These are phyloP conservation scores for Acleris laterana DNA, from an alignment of 2,888 invertebrate genomes.

Conservation along the genomic window DNA sequence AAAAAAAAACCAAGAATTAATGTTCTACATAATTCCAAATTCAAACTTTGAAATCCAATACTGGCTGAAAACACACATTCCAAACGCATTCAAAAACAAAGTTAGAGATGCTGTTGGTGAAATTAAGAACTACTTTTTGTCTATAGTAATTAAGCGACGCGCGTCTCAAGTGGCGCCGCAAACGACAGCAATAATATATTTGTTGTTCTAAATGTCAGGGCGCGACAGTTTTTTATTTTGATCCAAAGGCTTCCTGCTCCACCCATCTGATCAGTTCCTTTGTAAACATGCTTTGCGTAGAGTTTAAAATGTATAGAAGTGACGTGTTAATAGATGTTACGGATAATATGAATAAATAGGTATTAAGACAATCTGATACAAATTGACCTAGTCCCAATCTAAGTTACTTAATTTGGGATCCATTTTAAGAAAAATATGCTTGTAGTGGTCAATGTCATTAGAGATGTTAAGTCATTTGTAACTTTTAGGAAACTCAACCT, in stretches of 20 bases:
- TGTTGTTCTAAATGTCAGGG: conserved; percentile 57
- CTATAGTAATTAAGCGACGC: neutral
- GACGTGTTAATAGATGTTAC: conserved; percentile 22
- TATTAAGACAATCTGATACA: too few relatives aligned
- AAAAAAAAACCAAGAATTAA: neutral
- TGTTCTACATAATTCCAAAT: neutral
- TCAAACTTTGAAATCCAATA: conserved; percentile 11
- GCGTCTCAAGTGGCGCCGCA: conserved; percentile 16
- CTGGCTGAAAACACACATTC: conserved; percentile 18
- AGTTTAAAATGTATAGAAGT: conserved; percentile 43
- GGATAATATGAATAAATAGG: too few relatives aligned
- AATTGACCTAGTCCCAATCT: too few relatives aligned
- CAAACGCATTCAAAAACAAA: conserved; percentile 5
- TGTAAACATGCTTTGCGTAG: conserved; percentile 44
- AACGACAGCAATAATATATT: conserved; percentile 16
- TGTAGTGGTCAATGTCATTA: too few relatives aligned
- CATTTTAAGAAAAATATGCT: too few relatives aligned
- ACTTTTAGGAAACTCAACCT: too few relatives aligned
- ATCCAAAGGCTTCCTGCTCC: conserved; percentile 65
- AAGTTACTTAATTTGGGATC: too few relatives aligned
- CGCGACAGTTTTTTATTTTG: conserved; percentile 49
- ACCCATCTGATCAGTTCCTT: conserved; percentile 53
- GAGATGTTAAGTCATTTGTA: too few relatives aligned
- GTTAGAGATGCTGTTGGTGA: conserved; percentile 14
- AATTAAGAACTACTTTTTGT: conserved; percentile 6